phyloP scores from a whole-genome alignment of 2,888 invertebrate species.

The Cryptocheilus praepositus region DNA sequence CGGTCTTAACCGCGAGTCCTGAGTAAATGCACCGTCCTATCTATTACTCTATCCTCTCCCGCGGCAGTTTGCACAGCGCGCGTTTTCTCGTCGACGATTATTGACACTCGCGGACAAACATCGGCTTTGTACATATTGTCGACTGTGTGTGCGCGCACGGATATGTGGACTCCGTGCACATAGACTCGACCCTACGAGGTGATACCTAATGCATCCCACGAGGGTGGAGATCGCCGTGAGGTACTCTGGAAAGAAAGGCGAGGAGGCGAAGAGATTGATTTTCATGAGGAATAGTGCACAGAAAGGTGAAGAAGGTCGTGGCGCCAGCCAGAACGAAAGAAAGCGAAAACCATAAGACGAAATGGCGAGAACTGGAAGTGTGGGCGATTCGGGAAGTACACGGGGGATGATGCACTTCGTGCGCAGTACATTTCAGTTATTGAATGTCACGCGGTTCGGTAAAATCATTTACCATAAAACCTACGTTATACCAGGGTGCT shows the following conservation, averaged over 20 bases:
- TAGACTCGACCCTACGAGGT: background rate
- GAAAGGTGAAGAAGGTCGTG: background rate
- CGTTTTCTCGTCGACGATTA: constrained; percentile 28
- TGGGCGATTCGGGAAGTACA: too few species aligned
- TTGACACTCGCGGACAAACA: constrained; percentile 39
- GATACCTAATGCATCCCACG: constrained; percentile 14
- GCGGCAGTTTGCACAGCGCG: constrained; percentile 27
- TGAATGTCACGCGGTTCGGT: too few species aligned
- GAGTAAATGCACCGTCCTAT: background rate
- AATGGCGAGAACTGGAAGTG: background rate
- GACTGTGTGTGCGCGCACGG: background rate
- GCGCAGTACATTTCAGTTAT: too few species aligned
- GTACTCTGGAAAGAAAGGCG: too few species aligned
- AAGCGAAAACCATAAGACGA: too few species aligned
- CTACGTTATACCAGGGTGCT: too few species aligned
- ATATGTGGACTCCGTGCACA: constrained; percentile 4
- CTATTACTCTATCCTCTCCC: constrained; percentile 6
- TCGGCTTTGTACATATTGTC: constrained; percentile 30
- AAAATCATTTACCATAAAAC: too few species aligned
- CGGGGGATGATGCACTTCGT: too few species aligned
- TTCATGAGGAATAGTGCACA: background rate
- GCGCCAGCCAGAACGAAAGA: background rate
- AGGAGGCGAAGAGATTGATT: too few species aligned
- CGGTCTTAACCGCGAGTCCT: background rate
- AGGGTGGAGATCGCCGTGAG: background rate